phyloP scores from a whole-genome alignment of 1,140 invertebrate species.

The Diorhabda sublineata region DNA sequence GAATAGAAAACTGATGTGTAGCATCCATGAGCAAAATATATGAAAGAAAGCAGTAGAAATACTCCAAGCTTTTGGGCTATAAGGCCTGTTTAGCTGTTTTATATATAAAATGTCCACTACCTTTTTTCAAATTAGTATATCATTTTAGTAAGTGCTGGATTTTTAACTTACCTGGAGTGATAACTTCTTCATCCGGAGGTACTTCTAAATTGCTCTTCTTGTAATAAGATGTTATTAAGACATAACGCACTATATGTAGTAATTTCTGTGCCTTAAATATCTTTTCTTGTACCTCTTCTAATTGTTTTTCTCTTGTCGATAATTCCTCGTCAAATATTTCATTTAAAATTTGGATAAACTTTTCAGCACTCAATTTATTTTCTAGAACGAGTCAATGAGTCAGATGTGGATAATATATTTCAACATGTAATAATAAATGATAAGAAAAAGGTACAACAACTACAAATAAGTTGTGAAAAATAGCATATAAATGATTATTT shows the following conservation, averaged over 20 bases:
- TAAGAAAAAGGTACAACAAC: no score
- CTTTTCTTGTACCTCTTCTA: slow-evolving; percentile 55
- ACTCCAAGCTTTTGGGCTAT: no score
- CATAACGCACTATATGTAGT: slow-evolving; percentile 68
- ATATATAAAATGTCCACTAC: no score
- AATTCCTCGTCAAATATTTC: slow-evolving; percentile 42
- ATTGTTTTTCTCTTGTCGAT: slow-evolving; percentile 36
- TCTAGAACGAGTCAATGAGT: slow-evolving; percentile 26
- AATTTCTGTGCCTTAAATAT: slow-evolving; percentile 58
- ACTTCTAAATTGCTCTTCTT: slow-evolving; percentile 57
- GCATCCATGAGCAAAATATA: no score
- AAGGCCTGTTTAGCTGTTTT: no score
- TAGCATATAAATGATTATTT: slow-evolving; percentile 6
- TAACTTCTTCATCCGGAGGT: slow-evolving; percentile 40
- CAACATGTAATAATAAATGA: no score
- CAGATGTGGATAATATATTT: no score
- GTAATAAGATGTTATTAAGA: slow-evolving; percentile 65
- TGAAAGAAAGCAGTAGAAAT: no score
- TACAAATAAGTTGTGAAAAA: slow-evolving; percentile 7
- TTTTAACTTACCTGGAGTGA: slow-evolving; percentile 3
- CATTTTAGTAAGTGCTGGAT: no score
- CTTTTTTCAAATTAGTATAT: no score
- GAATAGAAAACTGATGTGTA: no score
- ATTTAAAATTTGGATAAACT: slow-evolving; percentile 34
- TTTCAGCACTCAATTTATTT: slow-evolving; percentile 33